A percentile compares a stretch with the other conserved stretches of the same genome.
These are phyloP conservation scores for Caracal caracal DNA, from an alignment of 2,113 vertebrate species.

Conservation along the genomic window DNA sequence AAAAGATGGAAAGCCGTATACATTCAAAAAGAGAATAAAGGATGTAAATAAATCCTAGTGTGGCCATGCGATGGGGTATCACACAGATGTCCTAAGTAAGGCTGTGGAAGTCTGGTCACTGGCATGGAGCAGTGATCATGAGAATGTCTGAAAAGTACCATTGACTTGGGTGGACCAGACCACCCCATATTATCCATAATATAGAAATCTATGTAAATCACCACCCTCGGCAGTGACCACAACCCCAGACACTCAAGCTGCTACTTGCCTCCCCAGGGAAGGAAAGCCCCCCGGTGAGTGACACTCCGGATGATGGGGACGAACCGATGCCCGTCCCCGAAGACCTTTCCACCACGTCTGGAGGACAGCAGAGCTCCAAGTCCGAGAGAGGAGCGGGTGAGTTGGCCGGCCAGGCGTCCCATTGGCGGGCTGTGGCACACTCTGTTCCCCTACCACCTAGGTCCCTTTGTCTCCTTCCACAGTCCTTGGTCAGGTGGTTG, in stretches of 20 bases:
- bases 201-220: rapidly evolving
- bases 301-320: conserved; percentile 92
- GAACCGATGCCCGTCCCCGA: conserved; percentile 99
- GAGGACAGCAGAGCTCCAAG: conserved; percentile 92
- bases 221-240: rapidly evolving
- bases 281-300: conserved; percentile 92
- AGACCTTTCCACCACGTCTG: conserved; percentile 95
- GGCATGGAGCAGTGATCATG: rapidly evolving
- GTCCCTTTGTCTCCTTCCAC: background rate
- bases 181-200: rapidly evolving
- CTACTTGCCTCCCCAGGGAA: conserved; percentile 87
- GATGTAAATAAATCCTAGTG: too few relatives aligned
- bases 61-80: rapidly evolving
- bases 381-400: conserved; percentile 91
- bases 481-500: too few relatives aligned
- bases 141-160: background rate
- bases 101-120: background rate
- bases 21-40: background rate
- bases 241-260: background rate
- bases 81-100: background rate
- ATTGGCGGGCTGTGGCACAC: rapidly evolving
- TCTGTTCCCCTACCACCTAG: rapidly evolving
- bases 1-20: background rate
- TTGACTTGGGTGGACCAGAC: background rate
- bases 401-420: conserved; percentile 35